Conservation (phyloP, 1,140 invertebrate species). For the Centruroides vittatus region DNA sequence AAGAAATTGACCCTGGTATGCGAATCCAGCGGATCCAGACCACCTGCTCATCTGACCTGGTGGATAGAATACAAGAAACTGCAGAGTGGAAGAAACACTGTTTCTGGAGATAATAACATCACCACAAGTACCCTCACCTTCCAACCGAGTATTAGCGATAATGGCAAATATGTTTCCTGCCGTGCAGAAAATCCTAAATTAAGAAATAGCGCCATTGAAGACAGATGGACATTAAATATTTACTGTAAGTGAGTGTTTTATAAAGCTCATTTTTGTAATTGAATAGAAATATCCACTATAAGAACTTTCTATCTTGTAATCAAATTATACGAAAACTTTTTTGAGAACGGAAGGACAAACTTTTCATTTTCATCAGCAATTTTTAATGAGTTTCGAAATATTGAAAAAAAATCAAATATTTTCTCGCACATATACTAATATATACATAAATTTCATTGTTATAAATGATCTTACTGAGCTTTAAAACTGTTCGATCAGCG, state of each 20-base stretch:
- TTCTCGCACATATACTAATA: too few species aligned
- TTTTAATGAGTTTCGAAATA: too few species aligned
- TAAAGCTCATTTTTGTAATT: not conserved
- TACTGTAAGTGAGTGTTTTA: constrained; percentile 49
- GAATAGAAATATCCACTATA: too few species aligned
- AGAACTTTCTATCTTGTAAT: too few species aligned
- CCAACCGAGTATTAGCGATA: constrained; percentile 53
- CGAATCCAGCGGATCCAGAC: constrained; percentile 19
- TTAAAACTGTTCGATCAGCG: too few species aligned
- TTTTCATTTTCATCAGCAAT: too few species aligned
- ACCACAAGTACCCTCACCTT: constrained; percentile 13
- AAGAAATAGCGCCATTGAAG: constrained; percentile 47
- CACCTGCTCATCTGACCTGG: constrained; percentile 22
- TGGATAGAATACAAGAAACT: constrained; percentile 18
- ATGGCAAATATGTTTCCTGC: constrained; percentile 64
- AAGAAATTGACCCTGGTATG: constrained; percentile 19
- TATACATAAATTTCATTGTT: too few species aligned
- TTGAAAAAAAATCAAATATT: too few species aligned
- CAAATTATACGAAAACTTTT: too few species aligned
- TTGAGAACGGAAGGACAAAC: too few species aligned
- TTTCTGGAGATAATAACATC: constrained; percentile 14
- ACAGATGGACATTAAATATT: constrained; percentile 69
- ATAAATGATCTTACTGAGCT: too few species aligned
- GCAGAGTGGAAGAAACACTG: constrained; percentile 12
- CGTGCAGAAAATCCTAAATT: constrained; percentile 55